phyloP scores from a whole-genome alignment of 2,888 invertebrate genomes.

The Megamerina dolium region DNA sequence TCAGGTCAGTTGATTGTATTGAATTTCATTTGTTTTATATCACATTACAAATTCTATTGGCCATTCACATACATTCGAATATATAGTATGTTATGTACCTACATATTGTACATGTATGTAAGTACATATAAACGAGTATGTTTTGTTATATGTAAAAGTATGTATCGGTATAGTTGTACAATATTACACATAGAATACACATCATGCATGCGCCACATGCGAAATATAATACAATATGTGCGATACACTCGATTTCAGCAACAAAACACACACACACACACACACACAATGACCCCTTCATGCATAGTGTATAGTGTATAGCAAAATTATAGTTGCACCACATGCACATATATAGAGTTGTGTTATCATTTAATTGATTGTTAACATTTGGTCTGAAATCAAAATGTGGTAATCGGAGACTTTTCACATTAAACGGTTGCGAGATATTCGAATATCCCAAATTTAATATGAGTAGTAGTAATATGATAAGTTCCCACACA shows the following conservation, averaged over 20 bases:
- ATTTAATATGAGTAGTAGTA: too few relatives aligned
- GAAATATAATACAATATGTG: too few relatives aligned
- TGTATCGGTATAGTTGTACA: too few relatives aligned
- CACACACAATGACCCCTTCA: background rate
- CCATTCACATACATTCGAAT: constrained; percentile 3
- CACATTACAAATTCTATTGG: constrained; percentile 18
- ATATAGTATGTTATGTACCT: background rate
- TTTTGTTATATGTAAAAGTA: constrained; percentile 2
- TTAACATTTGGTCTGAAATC: too few relatives aligned
- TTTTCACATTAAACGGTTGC: too few relatives aligned
- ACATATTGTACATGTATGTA: background rate
- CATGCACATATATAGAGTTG: background rate
- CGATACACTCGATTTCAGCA: too few relatives aligned
- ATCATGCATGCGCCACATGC: too few relatives aligned
- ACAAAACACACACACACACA: constrained; percentile 1
- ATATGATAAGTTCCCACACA: too few relatives aligned
- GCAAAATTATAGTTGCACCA: background rate
- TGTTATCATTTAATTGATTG: too few relatives aligned
- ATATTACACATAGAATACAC: too few relatives aligned
- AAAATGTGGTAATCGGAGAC: too few relatives aligned
- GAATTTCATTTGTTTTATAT: constrained; percentile 12
- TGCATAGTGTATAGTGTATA: constrained; percentile 3
- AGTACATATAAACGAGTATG: background rate
- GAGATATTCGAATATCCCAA: too few relatives aligned
- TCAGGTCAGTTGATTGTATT: constrained; percentile 57